phyloP scores from a whole-genome alignment of 2,888 invertebrate species.

The Hesperia comma region DNA sequence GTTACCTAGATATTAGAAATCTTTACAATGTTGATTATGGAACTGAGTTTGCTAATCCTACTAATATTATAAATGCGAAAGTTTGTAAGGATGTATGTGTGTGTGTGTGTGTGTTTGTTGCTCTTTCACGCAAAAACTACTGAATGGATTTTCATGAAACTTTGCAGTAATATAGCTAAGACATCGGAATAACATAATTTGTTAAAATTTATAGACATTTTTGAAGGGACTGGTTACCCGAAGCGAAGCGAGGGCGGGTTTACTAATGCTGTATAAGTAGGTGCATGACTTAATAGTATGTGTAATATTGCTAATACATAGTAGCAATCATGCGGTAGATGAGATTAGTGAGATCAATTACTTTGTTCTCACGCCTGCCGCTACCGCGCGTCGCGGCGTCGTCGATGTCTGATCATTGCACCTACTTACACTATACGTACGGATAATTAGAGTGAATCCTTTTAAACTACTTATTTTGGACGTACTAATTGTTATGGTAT shows the following conservation, averaged over 20 bases:
- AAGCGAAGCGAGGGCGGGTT: too few relatives aligned
- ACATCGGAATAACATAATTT: too few relatives aligned
- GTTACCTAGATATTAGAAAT: conserved; percentile 21
- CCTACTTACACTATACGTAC: conserved; percentile 11
- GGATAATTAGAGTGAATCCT: not conserved
- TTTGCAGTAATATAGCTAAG: too few relatives aligned
- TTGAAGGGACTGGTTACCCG: too few relatives aligned
- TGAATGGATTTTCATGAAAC: too few relatives aligned
- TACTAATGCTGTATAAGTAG: conserved; percentile 29
- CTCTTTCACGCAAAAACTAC: too few relatives aligned
- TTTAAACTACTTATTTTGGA: not conserved
- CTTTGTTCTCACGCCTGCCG: conserved; percentile 70
- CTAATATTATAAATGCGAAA: too few relatives aligned
- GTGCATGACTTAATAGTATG: conserved; percentile 28
- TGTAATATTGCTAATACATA: conserved; percentile 31
- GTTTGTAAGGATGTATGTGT: too few relatives aligned
- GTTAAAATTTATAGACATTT: too few relatives aligned
- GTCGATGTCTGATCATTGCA: conserved; percentile 35
- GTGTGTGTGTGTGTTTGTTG: too few relatives aligned
- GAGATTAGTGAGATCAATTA: conserved; percentile 77
- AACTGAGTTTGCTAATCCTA: conserved; percentile 29
- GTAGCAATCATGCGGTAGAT: conserved; percentile 53
- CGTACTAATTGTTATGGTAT: too few relatives aligned
- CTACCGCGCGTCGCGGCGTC: conserved; percentile 49
- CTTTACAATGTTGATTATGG: conserved; percentile 21